Conservation (phyloP, 2,113 vertebrate species). For the Plecotus auritus region DNA sequence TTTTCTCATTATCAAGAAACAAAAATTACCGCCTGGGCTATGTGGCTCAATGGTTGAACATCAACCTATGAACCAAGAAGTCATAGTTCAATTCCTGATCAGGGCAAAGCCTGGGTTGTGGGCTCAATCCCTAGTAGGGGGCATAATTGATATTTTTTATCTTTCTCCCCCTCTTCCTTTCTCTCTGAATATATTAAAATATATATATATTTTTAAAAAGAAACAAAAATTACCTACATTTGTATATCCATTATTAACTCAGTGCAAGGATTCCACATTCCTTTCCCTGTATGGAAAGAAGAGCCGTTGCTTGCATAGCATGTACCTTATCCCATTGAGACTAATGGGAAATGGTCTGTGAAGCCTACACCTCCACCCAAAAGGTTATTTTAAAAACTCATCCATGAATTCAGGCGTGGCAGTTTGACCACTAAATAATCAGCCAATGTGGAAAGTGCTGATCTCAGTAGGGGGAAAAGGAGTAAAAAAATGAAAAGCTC, state of each 20-base stretch:
- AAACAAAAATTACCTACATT: not conserved
- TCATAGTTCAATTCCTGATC: no score
- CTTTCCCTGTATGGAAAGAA: not conserved
- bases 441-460: not conserved
- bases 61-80: no score
- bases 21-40: not conserved
- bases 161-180: no score
- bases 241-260: not conserved
- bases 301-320: not conserved
- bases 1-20: constrained; percentile 12
- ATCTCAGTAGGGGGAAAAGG: not conserved
- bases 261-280: constrained; percentile 7
- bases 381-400: not conserved
- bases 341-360: not conserved
- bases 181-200: no score
- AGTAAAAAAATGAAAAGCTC: not conserved
- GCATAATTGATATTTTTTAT: no score
- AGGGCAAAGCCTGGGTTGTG: no score
- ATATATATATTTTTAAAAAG: no score
- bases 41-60: no score
- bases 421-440: not conserved
- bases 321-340: not conserved
- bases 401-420: not conserved
- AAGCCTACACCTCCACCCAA: not conserved
- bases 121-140: no score